A percentile compares a stretch with the other conserved stretches of the same genome.
phyloP scores from a whole-genome alignment of 2,797 vertebrate genomes.

The Nyctalus aviator region DNA sequence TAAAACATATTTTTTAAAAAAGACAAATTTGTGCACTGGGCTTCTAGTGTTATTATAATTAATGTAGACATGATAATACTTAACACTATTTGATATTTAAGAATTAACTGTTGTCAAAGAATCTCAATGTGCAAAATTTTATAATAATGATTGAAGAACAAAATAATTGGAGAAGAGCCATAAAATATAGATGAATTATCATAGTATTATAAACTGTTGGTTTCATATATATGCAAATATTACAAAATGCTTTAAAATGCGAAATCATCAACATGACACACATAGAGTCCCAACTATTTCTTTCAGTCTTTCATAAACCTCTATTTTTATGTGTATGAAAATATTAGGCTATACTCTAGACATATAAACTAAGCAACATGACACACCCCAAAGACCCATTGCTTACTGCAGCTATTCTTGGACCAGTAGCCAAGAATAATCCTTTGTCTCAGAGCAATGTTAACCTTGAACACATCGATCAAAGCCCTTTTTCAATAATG shows the following conservation, averaged over 20 bases:
- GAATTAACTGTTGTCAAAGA: background rate
- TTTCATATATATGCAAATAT: background rate
- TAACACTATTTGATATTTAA: background rate
- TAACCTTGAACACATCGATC: background rate
- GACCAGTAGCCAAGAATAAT: background rate
- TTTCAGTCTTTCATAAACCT: background rate
- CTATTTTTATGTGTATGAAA: background rate
- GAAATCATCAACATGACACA: background rate
- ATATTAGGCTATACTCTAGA: background rate
- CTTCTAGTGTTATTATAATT: no score
- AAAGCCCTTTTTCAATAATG: background rate
- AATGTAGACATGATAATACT: background rate
- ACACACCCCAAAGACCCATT: background rate
- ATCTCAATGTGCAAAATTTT: background rate
- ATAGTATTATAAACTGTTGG: conserved; percentile 4
- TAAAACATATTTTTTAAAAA: no score
- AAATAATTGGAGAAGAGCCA: background rate
- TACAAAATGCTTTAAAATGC: background rate
- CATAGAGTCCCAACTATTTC: background rate
- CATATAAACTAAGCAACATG: background rate
- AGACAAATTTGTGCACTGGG: no score
- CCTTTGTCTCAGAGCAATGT: background rate
- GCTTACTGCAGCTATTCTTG: background rate
- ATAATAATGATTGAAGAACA: background rate
- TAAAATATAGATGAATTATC: background rate